These are phyloP conservation scores for Miichthys miiuy DNA, from an alignment of 2,797 vertebrate species.

Conservation along the genomic window DNA sequence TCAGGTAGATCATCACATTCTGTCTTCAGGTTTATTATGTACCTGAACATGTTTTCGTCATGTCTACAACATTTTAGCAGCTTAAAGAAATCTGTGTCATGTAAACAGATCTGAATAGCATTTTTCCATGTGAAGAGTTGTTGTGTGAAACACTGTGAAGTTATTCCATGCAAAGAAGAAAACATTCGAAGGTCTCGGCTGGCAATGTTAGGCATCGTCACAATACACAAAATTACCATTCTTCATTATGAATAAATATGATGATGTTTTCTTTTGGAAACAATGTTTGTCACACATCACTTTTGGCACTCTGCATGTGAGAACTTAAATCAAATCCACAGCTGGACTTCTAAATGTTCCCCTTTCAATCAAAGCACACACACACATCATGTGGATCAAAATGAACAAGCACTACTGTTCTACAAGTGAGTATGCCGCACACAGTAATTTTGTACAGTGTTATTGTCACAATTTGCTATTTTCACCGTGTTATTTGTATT, in stretches of 20 bases:
- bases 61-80: not conserved
- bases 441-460: not conserved
- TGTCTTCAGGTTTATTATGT: not conserved
- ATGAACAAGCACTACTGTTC: not conserved
- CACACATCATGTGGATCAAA: not conserved
- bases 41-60: not conserved
- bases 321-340: conserved; percentile 35
- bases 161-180: no score
- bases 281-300: not conserved
- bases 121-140: not conserved
- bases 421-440: not conserved
- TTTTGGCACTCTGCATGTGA: conserved; percentile 14
- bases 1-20: not conserved
- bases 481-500: conserved; percentile 4
- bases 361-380: conserved; percentile 2
- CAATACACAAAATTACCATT: not conserved
- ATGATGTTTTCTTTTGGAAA: conserved; percentile 19
- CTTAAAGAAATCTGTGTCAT: not conserved
- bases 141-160: not conserved
- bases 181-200: not conserved
- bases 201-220: not conserved
- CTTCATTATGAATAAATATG: not conserved
- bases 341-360: conserved; percentile 24
- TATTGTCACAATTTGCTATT: not conserved
- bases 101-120: not conserved